A percentile compares a stretch with the other conserved stretches of the same genome.
These are phyloP conservation scores for Aphaenogaster floridana DNA, from an alignment of 1,140 invertebrate species.

Conservation along the genomic window DNA sequence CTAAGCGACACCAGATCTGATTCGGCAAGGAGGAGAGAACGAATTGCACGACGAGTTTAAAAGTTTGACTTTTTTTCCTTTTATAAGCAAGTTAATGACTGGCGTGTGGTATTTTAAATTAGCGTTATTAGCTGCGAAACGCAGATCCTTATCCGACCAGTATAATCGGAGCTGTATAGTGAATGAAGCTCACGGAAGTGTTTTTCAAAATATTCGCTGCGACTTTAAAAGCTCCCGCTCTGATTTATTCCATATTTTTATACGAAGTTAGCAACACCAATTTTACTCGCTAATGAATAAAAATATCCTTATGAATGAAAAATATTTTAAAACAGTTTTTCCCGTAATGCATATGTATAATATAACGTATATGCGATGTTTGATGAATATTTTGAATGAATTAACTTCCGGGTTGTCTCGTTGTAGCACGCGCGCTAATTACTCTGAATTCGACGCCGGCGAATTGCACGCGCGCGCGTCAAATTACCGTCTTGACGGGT, in stretches of 20 bases:
- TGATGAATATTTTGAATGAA: constrained; percentile 18
- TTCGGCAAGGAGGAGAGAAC: background rate
- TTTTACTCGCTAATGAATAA: constrained; percentile 13
- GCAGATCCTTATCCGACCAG: background rate
- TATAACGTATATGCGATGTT: too few species aligned
- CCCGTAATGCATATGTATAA: background rate
- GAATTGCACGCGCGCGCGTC: background rate
- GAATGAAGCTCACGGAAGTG: background rate
- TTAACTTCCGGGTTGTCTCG: constrained; percentile 1
- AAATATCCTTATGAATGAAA: background rate
- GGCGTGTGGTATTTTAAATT: background rate
- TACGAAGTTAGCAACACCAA: background rate
- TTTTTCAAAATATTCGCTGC: background rate
- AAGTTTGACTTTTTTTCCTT: background rate
- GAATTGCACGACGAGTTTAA: background rate
- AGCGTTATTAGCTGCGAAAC: background rate
- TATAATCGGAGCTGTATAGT: background rate
- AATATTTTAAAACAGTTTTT: constrained; percentile 10
- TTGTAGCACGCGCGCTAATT: constrained; percentile 24
- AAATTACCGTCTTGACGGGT: constrained; percentile 30
- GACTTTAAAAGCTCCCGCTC: background rate
- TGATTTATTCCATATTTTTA: constrained; percentile 1
- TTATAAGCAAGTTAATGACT: background rate
- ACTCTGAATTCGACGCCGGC: constrained; percentile 31
- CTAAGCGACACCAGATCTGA: constrained; percentile 20